A percentile compares a stretch with the other conserved stretches of the same genome.
These are phyloP conservation scores for Turdus rufiventris DNA, from an alignment of 2,113 vertebrate genomes.

Conservation along the genomic window DNA sequence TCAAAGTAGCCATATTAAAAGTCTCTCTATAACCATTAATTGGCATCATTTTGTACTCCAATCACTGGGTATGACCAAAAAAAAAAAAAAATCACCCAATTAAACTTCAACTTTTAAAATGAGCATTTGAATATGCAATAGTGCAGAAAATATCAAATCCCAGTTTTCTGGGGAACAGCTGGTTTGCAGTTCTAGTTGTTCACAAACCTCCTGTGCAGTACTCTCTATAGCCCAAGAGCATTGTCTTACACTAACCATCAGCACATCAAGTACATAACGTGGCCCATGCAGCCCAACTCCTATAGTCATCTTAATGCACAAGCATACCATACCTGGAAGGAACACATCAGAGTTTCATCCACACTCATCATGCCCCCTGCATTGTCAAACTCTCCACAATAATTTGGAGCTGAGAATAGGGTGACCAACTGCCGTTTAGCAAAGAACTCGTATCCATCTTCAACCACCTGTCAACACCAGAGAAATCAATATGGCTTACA, in stretches of 20 bases:
- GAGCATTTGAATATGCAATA: neutral
- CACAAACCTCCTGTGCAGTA: neutral
- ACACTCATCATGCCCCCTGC: conserved; percentile 97
- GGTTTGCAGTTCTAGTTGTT: neutral
- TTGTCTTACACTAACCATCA: neutral
- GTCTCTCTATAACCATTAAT: neutral
- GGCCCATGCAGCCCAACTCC: neutral
- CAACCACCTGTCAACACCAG: conserved; percentile 83
- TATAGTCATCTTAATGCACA: neutral
- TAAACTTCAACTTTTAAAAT: neutral
- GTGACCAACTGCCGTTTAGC: conserved; percentile 93
- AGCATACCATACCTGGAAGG: conserved; percentile 84
- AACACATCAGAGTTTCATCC: conserved; percentile 95
- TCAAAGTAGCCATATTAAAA: neutral
- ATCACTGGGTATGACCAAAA: neutral
- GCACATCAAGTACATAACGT: neutral
- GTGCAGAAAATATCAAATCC: neutral
- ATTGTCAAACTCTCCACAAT: conserved; percentile 94
- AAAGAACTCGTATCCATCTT: conserved; percentile 96
- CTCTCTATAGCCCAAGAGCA: neutral
- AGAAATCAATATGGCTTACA: neutral
- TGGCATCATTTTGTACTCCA: neutral
- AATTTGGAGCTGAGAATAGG: conserved; percentile 92
- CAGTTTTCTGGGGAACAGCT: neutral
- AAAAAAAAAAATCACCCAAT: neutral